Evolutionary conservation across 2,888 invertebrate genomes (phyloP).

Genomic region (Drosophila ustulata): DNA sequence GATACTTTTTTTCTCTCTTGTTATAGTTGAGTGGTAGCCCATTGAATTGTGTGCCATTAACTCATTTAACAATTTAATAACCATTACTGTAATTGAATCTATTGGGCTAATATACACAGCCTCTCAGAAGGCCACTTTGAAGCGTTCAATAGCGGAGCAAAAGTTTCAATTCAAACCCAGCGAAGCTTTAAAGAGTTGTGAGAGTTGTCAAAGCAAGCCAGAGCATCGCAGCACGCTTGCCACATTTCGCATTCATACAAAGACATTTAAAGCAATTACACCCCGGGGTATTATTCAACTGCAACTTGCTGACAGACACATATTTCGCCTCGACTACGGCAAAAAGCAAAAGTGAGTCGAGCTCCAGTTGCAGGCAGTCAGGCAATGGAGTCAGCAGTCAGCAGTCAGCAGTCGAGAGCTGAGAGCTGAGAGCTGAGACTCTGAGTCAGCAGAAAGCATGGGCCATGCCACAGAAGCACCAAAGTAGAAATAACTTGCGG

Average conservation of each 20-base stretch:
- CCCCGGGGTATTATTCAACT: constrained; percentile 76
- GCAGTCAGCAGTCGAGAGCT: background rate
- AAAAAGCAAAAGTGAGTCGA: constrained; percentile 72
- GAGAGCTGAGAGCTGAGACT: constrained; percentile 6
- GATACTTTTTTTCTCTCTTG: background rate
- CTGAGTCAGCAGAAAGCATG: constrained; percentile 74
- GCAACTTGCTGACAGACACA: constrained; percentile 78
- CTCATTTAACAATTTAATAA: constrained; percentile 13
- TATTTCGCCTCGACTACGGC: constrained; percentile 47
- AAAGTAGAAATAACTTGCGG: constrained; percentile 76
- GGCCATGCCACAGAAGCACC: constrained; percentile 73
- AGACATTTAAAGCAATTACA: constrained; percentile 80
- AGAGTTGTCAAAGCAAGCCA: constrained; percentile 39
- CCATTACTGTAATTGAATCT: constrained; percentile 15
- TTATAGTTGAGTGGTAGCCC: background rate
- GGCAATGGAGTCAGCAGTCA: background rate
- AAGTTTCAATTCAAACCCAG: background rate
- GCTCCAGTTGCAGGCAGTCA: constrained; percentile 30
- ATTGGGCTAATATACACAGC: constrained; percentile 14
- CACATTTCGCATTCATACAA: constrained; percentile 72
- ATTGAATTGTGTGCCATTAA: constrained; percentile 5
- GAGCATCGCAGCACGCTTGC: constrained; percentile 38
- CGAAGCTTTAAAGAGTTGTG: constrained; percentile 42
- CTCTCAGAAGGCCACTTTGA: background rate
- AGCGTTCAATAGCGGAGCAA: background rate